A percentile compares a stretch with the other conserved stretches of the same genome.
These are phyloP conservation scores for Calidris pygmaea DNA, from an alignment of 2,113 vertebrate genomes.

Conservation along the genomic window DNA sequence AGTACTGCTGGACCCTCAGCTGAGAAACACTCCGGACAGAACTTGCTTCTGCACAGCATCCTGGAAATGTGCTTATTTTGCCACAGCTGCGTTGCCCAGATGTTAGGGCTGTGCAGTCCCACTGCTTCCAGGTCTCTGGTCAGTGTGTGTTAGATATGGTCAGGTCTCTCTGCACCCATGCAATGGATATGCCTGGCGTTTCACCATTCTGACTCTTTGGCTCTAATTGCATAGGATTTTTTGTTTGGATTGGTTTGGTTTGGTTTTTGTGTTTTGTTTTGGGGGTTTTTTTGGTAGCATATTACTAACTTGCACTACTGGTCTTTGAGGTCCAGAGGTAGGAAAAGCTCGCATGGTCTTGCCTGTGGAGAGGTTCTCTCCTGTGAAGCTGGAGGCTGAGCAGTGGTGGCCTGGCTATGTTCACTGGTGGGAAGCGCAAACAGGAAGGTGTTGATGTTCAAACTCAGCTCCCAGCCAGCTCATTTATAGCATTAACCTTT, in stretches of 20 bases:
- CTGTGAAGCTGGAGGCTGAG: not conserved
- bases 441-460: not conserved
- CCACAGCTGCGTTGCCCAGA: not conserved
- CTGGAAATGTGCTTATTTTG: not conserved
- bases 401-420: not conserved
- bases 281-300: not conserved
- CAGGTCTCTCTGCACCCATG: not conserved
- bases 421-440: not conserved
- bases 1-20: not conserved
- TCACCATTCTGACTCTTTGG: not conserved
- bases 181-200: not conserved
- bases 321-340: not conserved
- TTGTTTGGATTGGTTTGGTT: not conserved
- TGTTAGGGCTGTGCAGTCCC: not conserved
- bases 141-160: accelerated
- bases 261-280: not conserved
- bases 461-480: not conserved
- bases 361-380: not conserved
- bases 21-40: not conserved
- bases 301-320: not conserved
- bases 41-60: not conserved
- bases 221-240: not conserved
- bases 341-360: not conserved
- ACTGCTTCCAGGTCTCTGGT: not conserved
- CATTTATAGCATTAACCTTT: not conserved